A percentile compares a stretch with the other conserved stretches of the same genome.
Conservation (phyloP, 2,888 invertebrate genomes). For the Metallyticus violacea region DNA sequence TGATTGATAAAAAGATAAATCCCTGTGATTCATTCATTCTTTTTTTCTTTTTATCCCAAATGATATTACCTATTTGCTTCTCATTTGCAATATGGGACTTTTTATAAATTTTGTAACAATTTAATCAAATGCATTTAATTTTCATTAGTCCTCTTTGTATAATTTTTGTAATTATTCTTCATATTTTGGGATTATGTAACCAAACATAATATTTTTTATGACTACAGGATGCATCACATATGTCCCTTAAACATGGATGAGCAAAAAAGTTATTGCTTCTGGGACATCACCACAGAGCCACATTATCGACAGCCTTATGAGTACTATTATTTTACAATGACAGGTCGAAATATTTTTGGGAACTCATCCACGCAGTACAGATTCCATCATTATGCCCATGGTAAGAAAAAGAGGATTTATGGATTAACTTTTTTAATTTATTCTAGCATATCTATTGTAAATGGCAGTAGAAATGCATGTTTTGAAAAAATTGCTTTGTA, state of each 20-base stretch:
- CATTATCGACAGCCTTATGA: slow-evolving; percentile 54
- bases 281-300: slow-evolving; percentile 52
- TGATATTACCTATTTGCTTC: no score
- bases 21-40: no score
- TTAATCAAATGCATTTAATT: background rate
- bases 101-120: no score
- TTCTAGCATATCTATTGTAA: background rate
- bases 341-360: slow-evolving; percentile 62
- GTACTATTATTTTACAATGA: slow-evolving; percentile 58
- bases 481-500: background rate
- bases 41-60: no score
- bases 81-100: no score
- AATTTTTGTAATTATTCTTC: background rate
- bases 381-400: slow-evolving; percentile 58
- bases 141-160: background rate
- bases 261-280: slow-evolving; percentile 47
- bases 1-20: no score
- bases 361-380: slow-evolving; percentile 47
- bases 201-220: background rate
- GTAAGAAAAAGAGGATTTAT: slow-evolving; percentile 41
- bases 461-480: background rate
- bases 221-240: slow-evolving; percentile 30
- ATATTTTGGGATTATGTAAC: background rate
- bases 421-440: background rate
- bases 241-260: slow-evolving; percentile 41